phyloP scores from a whole-genome alignment of 2,797 vertebrate genomes.

The Enoplosus armatus region DNA sequence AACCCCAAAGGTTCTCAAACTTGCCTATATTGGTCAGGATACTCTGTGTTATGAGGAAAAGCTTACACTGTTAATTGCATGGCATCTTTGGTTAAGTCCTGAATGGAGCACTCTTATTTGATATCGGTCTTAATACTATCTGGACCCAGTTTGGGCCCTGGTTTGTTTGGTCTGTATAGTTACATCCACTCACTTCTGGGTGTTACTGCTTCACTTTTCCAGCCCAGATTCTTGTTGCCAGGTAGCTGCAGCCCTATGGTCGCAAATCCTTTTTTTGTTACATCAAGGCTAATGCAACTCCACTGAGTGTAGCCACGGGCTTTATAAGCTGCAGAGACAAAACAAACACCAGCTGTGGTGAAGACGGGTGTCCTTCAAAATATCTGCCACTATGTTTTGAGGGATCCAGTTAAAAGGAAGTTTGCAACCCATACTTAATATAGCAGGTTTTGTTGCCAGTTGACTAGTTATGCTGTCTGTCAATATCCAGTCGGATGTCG shows the following conservation, averaged over 20 bases:
- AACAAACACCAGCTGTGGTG: not conserved
- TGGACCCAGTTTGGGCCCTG: not conserved
- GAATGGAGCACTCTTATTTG: no score
- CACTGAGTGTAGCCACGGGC: not conserved
- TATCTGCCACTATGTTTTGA: not conserved
- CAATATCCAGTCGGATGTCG: not conserved
- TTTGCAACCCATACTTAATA: not conserved
- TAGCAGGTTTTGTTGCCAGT: not conserved
- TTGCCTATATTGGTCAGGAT: no score
- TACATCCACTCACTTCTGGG: constrained; percentile 19
- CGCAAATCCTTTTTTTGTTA: constrained; percentile 12
- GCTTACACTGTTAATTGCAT: not conserved
- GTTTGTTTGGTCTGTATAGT: not conserved
- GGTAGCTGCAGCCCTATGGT: constrained; percentile 16
- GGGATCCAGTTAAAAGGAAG: not conserved
- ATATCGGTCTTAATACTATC: not conserved
- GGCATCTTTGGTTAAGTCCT: not conserved
- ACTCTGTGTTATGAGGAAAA: not conserved
- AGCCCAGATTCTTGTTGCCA: constrained; percentile 13
- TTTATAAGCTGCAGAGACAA: not conserved
- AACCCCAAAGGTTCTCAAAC: no score
- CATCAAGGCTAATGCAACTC: constrained; percentile 9
- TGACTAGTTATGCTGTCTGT: not conserved
- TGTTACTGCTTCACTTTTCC: constrained; percentile 11
- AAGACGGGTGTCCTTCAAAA: not conserved